Base-by-base conservation (phyloP, 2,113 vertebrate species). In the Xenopus laevis region DNA sequence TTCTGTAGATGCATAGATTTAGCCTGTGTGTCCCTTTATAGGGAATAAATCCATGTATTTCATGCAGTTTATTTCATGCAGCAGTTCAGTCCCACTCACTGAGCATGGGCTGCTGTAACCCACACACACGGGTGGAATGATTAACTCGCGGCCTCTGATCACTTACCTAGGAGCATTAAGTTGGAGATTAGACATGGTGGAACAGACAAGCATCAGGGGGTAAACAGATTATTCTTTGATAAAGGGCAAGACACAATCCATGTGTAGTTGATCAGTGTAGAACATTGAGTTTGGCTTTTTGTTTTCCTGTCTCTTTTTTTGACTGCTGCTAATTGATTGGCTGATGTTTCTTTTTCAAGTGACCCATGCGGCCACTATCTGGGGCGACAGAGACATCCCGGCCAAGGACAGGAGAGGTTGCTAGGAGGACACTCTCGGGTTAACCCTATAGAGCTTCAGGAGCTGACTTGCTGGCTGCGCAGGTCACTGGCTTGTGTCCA, bases 371-470 rank as follows among this genome's bases (percentile, higher is more conserved):
- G 57, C 65, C 55, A 65, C 58, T 69, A 33, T 40, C 40, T 53
- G 57, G 57, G 65, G 46, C 62, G 73, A 69, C 73, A 76, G 58
- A 53, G 73, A 68, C 30, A 61, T 53, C 46, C 65, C 23, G 68
- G 73, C 65, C 73, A 76, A 76, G 73, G 73, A 76, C 73, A 76
- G 58, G 45, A 63, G 73, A 62, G 73, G 73, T 76, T 46, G 46
- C 65, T 21, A 58, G n/a, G 73, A 76, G 73, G 65, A 18, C 72
- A 63, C 0, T 0, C 69, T 0, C 13, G 9, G 15, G 33, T 74
- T 63, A n/a, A 65, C 72, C 0, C 74, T 74, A 72, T 78, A 55
- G 16, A 50, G 79, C 76, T 33, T 61, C 76, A 8, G 76, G 71
- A 80, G 59, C 78, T 0, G 1, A 13, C 66, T 23, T 0, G 1